These are phyloP conservation scores for Bos taurus DNA, from an alignment of 2,113 vertebrate species.

Conservation along the genomic window ARS-UCD2.0 NC_037333.1:75683501-75684000, in stretches of 20 bases:
- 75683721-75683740: conserved; percentile 25
- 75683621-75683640: background rate
- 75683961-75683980: conserved; percentile 50
- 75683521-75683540: background rate
- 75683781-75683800: conserved; percentile 9
- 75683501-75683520: background rate
- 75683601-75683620: background rate
- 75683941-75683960: conserved; percentile 61
- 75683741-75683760: background rate
- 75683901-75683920: conserved; percentile 46
- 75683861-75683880: conserved; percentile 56
- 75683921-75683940: conserved; percentile 59
- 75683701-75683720: background rate
- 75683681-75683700: background rate
- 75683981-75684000: conserved; percentile 54
- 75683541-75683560: background rate
- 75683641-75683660: background rate
- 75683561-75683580: background rate
- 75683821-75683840: conserved; percentile 38
- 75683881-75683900: conserved; percentile 16
- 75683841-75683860: conserved; percentile 45
- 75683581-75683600: background rate
- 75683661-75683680: background rate
- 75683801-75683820: conserved; percentile 34
- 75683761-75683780: conserved; percentile 1